Evolutionary conservation across 2,113 vertebrate species (phyloP), one percentile per base, ranked within the genome.

Genomic region (Leucoraja erinaceus): DNA sequence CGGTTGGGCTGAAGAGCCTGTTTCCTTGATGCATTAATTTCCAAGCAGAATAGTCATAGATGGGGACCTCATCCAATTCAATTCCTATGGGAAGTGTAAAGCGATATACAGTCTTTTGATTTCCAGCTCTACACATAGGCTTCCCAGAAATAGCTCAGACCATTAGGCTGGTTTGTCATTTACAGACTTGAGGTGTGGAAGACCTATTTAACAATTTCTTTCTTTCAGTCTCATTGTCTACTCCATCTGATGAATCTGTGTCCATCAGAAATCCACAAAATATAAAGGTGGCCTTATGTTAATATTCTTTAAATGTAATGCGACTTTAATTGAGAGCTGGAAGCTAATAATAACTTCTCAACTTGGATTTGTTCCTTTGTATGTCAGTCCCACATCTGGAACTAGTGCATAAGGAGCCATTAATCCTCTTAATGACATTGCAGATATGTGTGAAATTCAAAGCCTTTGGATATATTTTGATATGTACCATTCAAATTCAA

Each of bases 381-480:
- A 96, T 28, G 95, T 96, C 59, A 95, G 94, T 78, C 95, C 95
- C 8, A 96, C 95, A 2, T 96, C 95, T 0, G 96, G 96, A 3
- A 97, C 95, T 38, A 96, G 96, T 0, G 95, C 96, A 8, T 96
- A 95, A 0, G 94, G 96, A 56, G 95, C 95, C 9, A 96, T 97
- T 7, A 95, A 96, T 93, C 95, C 95, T 4, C 93, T 97, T 14
- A n/a, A 0, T 0, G 94, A 93, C 81, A 94, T 96, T 0, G 95
- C 95, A 22, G 95, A 96, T 63, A 93, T 96, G 72, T 96, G 95
- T 94, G 92, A 96, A 11, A 94, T 76, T 61, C 93, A 95, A 72
- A 93, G 66, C 6, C 94, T 97, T 31, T 96, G 96, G 95, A 95
- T 96, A 95, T 95, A 95, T 33, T 95, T 96, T 20, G 95, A 95